A percentile compares a stretch with the other conserved stretches of the same genome.
Evolutionary conservation across 2,113 vertebrate species (phyloP).

Genomic region (Crocuta crocuta): DNA sequence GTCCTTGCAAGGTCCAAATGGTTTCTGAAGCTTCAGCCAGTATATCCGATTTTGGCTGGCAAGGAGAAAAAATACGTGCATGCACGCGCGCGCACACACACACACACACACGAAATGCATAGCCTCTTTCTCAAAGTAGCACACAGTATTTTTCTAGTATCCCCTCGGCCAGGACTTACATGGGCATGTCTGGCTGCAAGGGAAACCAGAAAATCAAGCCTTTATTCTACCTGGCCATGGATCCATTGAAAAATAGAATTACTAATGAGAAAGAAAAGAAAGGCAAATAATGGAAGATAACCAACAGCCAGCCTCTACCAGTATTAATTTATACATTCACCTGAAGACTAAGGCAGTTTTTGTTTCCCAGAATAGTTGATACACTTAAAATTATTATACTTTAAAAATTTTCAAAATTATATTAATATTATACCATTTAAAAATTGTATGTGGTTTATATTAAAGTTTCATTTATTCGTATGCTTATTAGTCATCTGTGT

Average conservation of each 20-base stretch:
- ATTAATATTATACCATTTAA: neutral
- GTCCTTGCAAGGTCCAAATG: neutral
- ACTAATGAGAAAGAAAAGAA: neutral
- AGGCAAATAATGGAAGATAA: neutral
- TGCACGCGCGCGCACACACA: no score
- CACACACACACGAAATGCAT: neutral
- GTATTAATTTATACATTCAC: neutral
- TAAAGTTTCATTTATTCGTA: neutral
- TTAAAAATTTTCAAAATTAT: neutral
- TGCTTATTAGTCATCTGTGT: neutral
- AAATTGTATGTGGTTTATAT: neutral
- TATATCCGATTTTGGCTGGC: neutral
- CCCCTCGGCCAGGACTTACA: no score
- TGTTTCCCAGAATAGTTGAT: neutral
- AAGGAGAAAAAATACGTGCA: neutral
- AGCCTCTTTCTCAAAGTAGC: neutral
- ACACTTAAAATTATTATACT: neutral
- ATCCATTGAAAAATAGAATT: neutral
- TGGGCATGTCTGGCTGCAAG: no score
- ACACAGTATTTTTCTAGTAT: neutral
- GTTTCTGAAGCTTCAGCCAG: neutral
- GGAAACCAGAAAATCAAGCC: neutral
- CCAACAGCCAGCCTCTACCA: neutral
- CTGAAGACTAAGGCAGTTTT: neutral
- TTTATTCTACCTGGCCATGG: neutral